phyloP scores from a whole-genome alignment of 2,113 vertebrate genomes.

The Aplodontia rufa region DNA sequence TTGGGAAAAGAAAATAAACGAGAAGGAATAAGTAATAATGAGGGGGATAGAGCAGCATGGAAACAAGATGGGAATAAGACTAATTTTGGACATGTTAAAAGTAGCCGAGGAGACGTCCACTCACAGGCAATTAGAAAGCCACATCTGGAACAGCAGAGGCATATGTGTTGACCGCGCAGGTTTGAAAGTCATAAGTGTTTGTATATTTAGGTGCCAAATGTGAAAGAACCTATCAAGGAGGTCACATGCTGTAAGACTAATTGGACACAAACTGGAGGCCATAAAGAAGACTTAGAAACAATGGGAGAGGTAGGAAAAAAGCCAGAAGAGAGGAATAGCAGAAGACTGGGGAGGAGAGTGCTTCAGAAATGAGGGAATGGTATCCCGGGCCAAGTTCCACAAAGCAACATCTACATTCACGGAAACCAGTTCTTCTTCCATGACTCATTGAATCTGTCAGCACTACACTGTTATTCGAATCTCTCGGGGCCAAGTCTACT shows the following conservation, averaged over 20 bases:
- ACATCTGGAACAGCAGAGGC: neutral
- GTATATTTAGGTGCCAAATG: neutral
- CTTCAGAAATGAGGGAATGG: neutral
- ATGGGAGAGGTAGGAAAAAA: neutral
- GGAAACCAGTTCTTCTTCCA: neutral
- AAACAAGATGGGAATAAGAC: neutral
- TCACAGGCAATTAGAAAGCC: neutral
- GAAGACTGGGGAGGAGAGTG: neutral
- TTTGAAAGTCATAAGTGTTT: neutral
- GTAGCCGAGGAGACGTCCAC: neutral
- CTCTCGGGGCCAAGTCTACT: neutral
- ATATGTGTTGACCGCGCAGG: too few species aligned
- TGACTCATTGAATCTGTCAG: slow-evolving; percentile 6
- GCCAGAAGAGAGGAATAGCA: neutral
- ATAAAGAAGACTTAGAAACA: neutral
- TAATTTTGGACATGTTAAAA: neutral
- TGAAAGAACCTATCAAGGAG: neutral
- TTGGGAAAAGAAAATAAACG: neutral
- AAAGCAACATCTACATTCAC: neutral
- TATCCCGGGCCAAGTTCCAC: neutral
- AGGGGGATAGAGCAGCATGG: neutral
- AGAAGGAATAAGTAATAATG: neutral
- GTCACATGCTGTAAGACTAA: neutral
- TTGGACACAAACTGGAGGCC: neutral
- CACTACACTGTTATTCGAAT: neutral